These are phyloP conservation scores for Diaperis boleti DNA, from an alignment of 2,888 invertebrate genomes.

Conservation along the genomic window DNA sequence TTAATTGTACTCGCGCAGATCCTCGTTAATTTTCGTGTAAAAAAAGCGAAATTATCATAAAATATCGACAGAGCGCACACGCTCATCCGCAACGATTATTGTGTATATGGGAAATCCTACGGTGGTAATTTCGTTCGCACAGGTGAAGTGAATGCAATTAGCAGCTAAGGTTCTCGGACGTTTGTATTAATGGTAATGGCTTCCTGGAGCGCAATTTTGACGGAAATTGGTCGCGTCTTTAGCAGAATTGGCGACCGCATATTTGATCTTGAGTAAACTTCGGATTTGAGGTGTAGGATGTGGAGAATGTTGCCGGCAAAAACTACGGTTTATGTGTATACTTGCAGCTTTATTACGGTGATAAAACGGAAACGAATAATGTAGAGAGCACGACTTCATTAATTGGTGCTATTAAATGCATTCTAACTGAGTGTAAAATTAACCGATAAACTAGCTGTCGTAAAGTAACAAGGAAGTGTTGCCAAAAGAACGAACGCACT, in stretches of 20 bases:
- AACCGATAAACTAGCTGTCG: constrained; percentile 8
- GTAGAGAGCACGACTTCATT: not conserved
- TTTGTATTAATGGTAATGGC: constrained; percentile 39
- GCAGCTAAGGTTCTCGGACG: constrained; percentile 25
- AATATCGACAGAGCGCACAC: constrained; percentile 10
- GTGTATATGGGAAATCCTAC: constrained; percentile 25
- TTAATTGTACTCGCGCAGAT: not conserved
- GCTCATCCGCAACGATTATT: constrained; percentile 8
- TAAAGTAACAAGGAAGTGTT: too few relatives aligned
- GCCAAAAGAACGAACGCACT: too few relatives aligned
- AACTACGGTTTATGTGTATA: not conserved
- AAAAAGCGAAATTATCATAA: not conserved
- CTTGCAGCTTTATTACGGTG: not conserved
- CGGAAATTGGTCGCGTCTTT: constrained; percentile 35
- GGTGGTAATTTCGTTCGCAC: constrained; percentile 30
- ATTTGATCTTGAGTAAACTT: constrained; percentile 17
- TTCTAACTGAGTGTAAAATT: constrained; percentile 10
- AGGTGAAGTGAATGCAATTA: constrained; percentile 37
- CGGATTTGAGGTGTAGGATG: not conserved
- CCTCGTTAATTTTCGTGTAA: not conserved
- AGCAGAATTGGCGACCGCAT: constrained; percentile 25
- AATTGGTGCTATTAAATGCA: constrained; percentile 7
- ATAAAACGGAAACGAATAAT: not conserved
- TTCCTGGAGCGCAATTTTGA: constrained; percentile 29
- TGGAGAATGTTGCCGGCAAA: not conserved